Conservation (phyloP, 2,888 invertebrate genomes). For the Watsonalla cultraria region DNA sequence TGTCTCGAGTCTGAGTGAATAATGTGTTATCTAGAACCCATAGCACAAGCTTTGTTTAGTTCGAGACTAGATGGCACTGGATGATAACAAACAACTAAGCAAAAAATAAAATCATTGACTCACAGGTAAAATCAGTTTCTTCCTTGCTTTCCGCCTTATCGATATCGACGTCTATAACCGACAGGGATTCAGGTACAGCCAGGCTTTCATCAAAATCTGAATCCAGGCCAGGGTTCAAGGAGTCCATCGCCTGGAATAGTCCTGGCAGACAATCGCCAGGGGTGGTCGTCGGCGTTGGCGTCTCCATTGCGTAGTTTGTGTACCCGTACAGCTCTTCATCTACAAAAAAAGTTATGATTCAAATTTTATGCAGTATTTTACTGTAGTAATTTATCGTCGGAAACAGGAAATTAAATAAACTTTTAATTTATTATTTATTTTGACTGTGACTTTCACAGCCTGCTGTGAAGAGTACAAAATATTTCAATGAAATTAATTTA, state of each 20-base stretch:
- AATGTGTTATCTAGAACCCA: too few species aligned
- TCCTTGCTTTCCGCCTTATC: slow-evolving; percentile 59
- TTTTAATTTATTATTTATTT: too few species aligned
- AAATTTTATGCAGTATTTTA: background rate
- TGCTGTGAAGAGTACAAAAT: too few species aligned
- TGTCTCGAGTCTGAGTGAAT: too few species aligned
- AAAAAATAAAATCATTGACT: too few species aligned
- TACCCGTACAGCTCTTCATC: slow-evolving; percentile 71
- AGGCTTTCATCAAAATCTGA: slow-evolving; percentile 90
- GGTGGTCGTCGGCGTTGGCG: slow-evolving; percentile 52
- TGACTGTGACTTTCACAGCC: too few species aligned
- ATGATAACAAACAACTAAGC: too few species aligned
- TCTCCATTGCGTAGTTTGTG: slow-evolving; percentile 71
- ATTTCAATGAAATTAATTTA: too few species aligned
- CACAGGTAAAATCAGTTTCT: slow-evolving; percentile 45
- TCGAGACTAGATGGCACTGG: too few species aligned
- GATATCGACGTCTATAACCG: slow-evolving; percentile 74
- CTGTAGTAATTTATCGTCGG: too few species aligned
- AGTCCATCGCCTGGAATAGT: slow-evolving; percentile 72
- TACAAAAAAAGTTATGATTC: slow-evolving; percentile 19
- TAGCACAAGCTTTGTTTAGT: too few species aligned
- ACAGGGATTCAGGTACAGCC: slow-evolving; percentile 86
- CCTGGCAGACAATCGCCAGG: slow-evolving; percentile 68
- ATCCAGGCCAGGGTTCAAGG: slow-evolving; percentile 75
- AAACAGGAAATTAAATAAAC: too few species aligned